Conservation (phyloP, 2,797 vertebrate genomes). For the Pelodytes ibericus region DNA sequence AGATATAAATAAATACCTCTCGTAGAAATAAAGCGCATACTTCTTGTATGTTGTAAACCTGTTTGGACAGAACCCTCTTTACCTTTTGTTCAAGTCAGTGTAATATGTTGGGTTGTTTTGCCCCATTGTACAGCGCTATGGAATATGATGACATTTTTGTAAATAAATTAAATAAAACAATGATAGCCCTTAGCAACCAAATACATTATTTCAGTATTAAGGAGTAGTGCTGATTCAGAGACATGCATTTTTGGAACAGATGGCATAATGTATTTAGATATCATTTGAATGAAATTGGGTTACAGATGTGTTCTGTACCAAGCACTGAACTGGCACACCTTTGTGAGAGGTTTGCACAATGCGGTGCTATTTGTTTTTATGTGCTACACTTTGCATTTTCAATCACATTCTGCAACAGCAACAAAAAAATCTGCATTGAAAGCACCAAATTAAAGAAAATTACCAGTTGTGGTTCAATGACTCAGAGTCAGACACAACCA, state of each 20-base stretch:
- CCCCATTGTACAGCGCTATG: no score
- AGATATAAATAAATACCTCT: no score
- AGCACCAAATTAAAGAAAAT: constrained; percentile 50
- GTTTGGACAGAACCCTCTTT: no score
- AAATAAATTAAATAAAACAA: no score
- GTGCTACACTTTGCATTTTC: constrained; percentile 32
- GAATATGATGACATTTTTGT: no score
- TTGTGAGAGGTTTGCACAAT: constrained; percentile 40
- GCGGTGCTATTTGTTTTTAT: constrained; percentile 31
- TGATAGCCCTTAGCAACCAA: no score
- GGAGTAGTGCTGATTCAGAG: not conserved
- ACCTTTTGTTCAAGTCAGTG: no score
- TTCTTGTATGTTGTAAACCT: no score
- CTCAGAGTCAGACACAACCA: constrained; percentile 35
- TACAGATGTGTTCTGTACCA: constrained; percentile 16
- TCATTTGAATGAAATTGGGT: constrained; percentile 23
- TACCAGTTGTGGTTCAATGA: constrained; percentile 47
- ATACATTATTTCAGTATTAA: not conserved
- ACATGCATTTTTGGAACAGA: constrained; percentile 4
- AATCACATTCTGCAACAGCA: constrained; percentile 32
- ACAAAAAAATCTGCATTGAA: constrained; percentile 46
- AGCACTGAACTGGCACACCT: constrained; percentile 37
- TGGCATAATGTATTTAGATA: constrained; percentile 22
- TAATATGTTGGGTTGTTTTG: no score
- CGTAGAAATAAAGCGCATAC: no score